Conservation (phyloP, 1,140 invertebrate species). For the Myzus persicae region DNA sequence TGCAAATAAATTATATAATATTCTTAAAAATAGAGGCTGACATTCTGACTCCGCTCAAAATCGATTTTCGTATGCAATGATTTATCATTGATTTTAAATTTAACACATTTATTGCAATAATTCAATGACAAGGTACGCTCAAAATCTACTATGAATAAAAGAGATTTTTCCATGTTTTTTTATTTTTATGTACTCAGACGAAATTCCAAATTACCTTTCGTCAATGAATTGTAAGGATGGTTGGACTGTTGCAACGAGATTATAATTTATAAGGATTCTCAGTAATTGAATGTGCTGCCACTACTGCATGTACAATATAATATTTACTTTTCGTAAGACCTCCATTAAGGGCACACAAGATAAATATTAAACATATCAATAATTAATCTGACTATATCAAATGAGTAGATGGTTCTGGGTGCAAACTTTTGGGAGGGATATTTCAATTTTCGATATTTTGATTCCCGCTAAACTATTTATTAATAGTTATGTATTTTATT, state of each 20-base stretch:
- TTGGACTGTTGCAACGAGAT: neutral
- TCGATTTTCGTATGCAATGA: no score
- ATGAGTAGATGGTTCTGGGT: neutral
- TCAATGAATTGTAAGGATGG: neutral
- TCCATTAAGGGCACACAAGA: neutral
- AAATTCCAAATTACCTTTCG: neutral
- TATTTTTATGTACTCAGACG: neutral
- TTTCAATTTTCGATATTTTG: neutral
- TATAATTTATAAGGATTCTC: neutral
- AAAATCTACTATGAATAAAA: no score
- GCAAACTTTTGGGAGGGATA: neutral
- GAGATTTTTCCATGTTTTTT: no score
- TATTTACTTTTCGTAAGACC: neutral
- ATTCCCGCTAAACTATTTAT: no score
- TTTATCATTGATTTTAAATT: no score
- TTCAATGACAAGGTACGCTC: no score
- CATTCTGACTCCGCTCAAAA: no score
- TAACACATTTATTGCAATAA: no score
- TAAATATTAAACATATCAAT: neutral
- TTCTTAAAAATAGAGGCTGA: no score
- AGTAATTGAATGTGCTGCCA: neutral
- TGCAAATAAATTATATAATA: no score
- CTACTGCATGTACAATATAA: no score
- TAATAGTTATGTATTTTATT: no score
- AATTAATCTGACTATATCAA: neutral